A percentile compares a stretch with the other conserved stretches of the same genome.
Conservation (phyloP, 1,140 invertebrate genomes). For the Eciton burchellii region DNA sequence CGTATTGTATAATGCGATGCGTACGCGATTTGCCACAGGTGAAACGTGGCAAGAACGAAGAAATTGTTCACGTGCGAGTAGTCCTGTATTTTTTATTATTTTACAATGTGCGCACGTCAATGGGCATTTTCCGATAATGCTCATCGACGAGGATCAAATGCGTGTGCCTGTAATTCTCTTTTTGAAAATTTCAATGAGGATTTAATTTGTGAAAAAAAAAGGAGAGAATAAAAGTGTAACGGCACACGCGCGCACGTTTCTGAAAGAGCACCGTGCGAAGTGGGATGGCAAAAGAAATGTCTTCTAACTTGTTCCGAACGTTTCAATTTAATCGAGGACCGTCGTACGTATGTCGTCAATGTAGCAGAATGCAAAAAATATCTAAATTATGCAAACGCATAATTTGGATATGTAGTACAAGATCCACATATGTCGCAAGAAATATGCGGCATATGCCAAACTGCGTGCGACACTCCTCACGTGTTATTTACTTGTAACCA, state of each 20-base stretch:
- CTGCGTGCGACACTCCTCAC: constrained; percentile 56
- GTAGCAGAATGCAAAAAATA: not conserved
- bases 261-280: constrained; percentile 42
- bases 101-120: constrained; percentile 32
- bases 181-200: no score
- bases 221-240: not conserved
- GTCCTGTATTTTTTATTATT: constrained; percentile 64
- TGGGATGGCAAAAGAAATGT: constrained; percentile 78
- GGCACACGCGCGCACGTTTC: constrained; percentile 42
- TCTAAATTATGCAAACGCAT: no score
- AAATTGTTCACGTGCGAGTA: constrained; percentile 63
- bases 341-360: constrained; percentile 58
- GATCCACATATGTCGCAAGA: not conserved
- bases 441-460: not conserved
- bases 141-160: not conserved
- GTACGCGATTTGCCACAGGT: constrained; percentile 18
- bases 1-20: constrained; percentile 40
- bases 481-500: constrained; percentile 71
- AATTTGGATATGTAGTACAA: no score
- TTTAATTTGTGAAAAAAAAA: not conserved
- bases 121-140: constrained; percentile 12
- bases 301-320: constrained; percentile 73
- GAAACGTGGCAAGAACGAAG: constrained; percentile 9
- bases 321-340: constrained; percentile 69
- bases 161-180: not conserved